These are phyloP conservation scores for Caranx melampygus DNA, from an alignment of 2,113 vertebrate species.

Conservation along the genomic window DNA sequence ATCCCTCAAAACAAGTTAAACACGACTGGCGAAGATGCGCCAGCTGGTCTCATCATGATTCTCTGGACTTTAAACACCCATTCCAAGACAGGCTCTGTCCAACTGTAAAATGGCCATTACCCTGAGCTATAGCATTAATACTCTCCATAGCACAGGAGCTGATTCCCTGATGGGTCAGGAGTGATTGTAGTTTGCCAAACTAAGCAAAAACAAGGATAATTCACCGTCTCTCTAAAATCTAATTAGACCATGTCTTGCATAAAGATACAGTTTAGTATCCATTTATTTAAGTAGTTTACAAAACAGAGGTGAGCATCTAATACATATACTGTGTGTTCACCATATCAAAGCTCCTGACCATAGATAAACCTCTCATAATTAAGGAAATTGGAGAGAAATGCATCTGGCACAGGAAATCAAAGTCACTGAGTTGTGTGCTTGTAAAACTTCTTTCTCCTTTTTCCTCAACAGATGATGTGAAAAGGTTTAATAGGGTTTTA, in stretches of 20 bases:
- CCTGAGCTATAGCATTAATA: neutral
- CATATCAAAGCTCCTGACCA: neutral
- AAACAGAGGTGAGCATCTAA: neutral
- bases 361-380: neutral
- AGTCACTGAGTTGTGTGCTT: slow-evolving; percentile 39
- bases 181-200: neutral
- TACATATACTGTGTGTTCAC: neutral
- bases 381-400: slow-evolving; percentile 1
- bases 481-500: slow-evolving; percentile 46
- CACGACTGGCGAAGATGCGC: neutral
- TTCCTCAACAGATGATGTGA: slow-evolving; percentile 58
- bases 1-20: neutral
- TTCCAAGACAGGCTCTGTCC: neutral
- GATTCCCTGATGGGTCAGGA: neutral
- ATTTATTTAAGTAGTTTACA: neutral
- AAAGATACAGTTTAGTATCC: neutral
- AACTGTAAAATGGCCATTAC: neutral
- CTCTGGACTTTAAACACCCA: neutral
- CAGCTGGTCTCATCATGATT: neutral
- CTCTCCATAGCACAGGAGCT: neutral
- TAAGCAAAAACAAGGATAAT: neutral
- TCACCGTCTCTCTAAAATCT: neutral
- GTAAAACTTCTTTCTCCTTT: slow-evolving; percentile 49
- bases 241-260: neutral
- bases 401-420: neutral